Conservation (phyloP, 2,888 invertebrate genomes). For the Calliscelio sp. region DNA sequence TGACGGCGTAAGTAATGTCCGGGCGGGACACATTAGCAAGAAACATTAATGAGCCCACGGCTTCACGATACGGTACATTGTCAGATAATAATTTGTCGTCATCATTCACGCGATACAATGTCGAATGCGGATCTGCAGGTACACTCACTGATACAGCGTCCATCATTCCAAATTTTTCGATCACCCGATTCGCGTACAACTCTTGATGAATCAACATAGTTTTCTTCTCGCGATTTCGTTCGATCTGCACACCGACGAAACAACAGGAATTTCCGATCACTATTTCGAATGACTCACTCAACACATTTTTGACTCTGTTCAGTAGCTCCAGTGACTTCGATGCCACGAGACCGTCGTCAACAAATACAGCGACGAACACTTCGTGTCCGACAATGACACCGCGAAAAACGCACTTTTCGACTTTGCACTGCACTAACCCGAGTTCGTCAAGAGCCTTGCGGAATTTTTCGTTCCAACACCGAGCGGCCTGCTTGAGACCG, state of each 20-base stretch:
- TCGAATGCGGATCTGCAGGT: not conserved
- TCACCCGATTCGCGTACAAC: not conserved
- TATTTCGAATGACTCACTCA: not conserved
- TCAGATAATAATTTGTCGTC: no score
- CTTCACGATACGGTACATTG: not conserved
- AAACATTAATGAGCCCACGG: not conserved
- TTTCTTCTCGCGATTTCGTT: slow-evolving; percentile 26
- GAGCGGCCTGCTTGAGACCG: slow-evolving; percentile 51
- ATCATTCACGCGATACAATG: not conserved
- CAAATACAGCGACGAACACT: slow-evolving; percentile 45
- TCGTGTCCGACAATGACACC: not conserved
- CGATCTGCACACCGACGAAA: slow-evolving; percentile 53
- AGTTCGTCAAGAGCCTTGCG: not conserved
- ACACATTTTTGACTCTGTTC: not conserved
- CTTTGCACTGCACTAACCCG: not conserved
- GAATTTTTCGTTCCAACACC: slow-evolving; percentile 42
- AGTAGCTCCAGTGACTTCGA: not conserved
- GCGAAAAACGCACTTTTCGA: slow-evolving; percentile 30
- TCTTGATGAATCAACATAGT: slow-evolving; percentile 57
- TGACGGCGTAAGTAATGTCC: slow-evolving; percentile 3
- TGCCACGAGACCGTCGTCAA: slow-evolving; percentile 37
- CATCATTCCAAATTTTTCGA: not conserved
- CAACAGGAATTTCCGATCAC: not conserved
- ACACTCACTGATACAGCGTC: not conserved
- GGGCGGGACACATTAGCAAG: not conserved